Evolutionary conservation across 2,888 invertebrate species (phyloP).

Genomic region (Coleophora flavipennella): DNA sequence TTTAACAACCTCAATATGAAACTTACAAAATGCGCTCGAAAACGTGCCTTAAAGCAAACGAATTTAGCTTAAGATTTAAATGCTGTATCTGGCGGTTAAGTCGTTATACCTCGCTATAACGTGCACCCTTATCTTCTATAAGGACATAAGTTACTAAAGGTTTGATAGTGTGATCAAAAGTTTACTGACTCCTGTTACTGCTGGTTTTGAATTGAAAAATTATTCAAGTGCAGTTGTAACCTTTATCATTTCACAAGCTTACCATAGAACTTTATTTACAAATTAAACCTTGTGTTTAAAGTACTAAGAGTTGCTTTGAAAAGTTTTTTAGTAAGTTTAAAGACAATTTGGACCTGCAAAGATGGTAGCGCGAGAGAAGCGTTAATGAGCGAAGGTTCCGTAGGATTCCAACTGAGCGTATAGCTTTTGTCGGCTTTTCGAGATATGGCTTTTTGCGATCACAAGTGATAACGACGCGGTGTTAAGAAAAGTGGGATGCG

Average conservation of each 20-base stretch:
- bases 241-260: constrained; percentile 3
- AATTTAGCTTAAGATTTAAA: neutral
- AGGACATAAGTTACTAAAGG: neutral
- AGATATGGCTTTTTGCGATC: constrained; percentile 63
- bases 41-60: neutral
- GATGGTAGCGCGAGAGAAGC: constrained; percentile 42
- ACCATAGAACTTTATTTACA: neutral
- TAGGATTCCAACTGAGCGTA: constrained; percentile 56
- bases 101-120: neutral
- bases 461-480: constrained; percentile 63
- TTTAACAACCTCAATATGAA: neutral
- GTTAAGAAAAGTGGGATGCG: constrained; percentile 47
- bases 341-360: constrained; percentile 23
- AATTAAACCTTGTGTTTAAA: constrained; percentile 3
- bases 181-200: neutral
- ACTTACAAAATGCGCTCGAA: neutral
- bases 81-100: neutral
- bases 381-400: constrained; percentile 65
- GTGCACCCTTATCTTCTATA: neutral
- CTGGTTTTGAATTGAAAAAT: neutral
- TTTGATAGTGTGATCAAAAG: neutral
- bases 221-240: constrained; percentile 5
- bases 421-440: constrained; percentile 62
- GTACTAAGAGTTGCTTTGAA: constrained; percentile 12
- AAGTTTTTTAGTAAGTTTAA: constrained; percentile 18